A percentile compares a stretch with the other conserved stretches of the same genome.
These are phyloP conservation scores for Aptenodytes patagonicus DNA, from an alignment of 2,113 vertebrate species.

Conservation along the genomic window DNA sequence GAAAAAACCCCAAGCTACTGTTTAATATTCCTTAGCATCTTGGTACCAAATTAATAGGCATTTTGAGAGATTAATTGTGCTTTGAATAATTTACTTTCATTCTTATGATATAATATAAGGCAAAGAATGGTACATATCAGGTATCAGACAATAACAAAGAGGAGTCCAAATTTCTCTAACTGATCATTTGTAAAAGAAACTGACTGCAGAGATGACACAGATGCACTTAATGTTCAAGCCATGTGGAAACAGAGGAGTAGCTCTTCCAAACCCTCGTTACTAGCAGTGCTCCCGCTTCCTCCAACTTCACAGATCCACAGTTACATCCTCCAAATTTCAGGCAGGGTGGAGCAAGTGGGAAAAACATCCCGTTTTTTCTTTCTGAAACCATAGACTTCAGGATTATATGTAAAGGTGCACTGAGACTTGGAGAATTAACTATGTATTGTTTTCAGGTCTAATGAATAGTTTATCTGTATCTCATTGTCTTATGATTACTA, in stretches of 20 bases:
- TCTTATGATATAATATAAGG: neutral
- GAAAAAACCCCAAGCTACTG: accelerated
- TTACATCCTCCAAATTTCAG: neutral
- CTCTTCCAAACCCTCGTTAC: neutral
- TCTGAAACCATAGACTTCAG: neutral
- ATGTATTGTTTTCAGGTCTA: neutral
- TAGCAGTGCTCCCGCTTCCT: neutral
- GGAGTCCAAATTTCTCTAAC: neutral
- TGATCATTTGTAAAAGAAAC: neutral
- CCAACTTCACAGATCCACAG: neutral
- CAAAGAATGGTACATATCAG: neutral
- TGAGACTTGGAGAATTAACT: neutral
- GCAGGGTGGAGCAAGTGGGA: neutral
- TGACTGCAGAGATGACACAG: neutral
- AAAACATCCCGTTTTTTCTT: neutral
- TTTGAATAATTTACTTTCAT: neutral
- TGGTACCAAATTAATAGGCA: neutral
- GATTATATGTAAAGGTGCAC: neutral
- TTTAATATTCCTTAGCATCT: neutral
- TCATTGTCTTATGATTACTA: neutral
- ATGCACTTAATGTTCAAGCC: neutral
- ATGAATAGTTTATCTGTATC: neutral
- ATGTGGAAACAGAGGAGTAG: neutral
- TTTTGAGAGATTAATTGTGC: neutral
- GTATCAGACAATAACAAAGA: neutral